Conservation (phyloP, 2,113 vertebrate species). For the Herpailurus yagouaroundi region DNA sequence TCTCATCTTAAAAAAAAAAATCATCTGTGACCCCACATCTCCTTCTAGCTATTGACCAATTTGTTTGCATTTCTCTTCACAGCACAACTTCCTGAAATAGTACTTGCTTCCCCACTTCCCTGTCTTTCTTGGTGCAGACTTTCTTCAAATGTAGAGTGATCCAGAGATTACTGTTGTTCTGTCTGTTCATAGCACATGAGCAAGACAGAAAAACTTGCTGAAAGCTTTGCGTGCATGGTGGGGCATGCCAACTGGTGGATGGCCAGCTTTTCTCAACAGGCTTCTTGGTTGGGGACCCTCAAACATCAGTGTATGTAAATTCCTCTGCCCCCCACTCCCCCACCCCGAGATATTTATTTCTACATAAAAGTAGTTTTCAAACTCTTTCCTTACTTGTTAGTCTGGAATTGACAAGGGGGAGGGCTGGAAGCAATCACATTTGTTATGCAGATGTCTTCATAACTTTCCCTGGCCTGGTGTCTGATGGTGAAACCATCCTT, state of each 20-base stretch:
- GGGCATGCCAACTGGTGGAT: not conserved
- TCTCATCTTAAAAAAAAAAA: not conserved
- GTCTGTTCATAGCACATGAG: not conserved
- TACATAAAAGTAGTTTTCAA: not conserved
- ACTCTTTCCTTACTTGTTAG: not conserved
- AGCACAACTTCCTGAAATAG: not conserved
- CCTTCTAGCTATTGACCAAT: not conserved
- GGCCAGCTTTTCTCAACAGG: not conserved
- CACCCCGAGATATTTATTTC: not conserved
- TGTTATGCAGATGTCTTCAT: not conserved
- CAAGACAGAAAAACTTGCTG: not conserved
- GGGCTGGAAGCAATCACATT: not conserved
- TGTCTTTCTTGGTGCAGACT: not conserved
- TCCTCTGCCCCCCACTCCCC: not conserved
- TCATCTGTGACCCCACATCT: not conserved
- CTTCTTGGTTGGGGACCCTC: not conserved
- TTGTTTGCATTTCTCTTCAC: constrained; percentile 30
- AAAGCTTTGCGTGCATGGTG: not conserved
- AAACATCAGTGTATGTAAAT: not conserved
- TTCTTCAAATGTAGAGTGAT: not conserved
- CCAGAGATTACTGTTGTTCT: no score
- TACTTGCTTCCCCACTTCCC: not conserved
- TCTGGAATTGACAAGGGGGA: not conserved
- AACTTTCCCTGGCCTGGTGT: not conserved
- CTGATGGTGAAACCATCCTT: not conserved